These are phyloP conservation scores for Alviniconcha marisindica DNA, from an alignment of 1,140 invertebrate genomes.

Conservation along the genomic window DNA sequence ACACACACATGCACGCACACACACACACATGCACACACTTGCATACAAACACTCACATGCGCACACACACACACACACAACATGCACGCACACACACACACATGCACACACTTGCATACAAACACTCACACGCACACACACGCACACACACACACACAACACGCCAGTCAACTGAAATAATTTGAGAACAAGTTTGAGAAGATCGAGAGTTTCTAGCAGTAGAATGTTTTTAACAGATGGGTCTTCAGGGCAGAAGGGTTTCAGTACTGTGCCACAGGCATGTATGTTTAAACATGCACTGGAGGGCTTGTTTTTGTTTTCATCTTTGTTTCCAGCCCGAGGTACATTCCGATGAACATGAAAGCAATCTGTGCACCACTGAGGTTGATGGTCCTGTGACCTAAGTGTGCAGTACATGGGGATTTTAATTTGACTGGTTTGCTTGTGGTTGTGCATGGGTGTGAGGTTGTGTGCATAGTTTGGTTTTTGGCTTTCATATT, in stretches of 20 bases:
- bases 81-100: too few species aligned
- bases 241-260: not conserved
- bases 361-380: not conserved
- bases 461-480: too few species aligned
- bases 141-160: too few species aligned
- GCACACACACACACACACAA: not conserved
- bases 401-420: too few species aligned
- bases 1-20: conserved; percentile 2
- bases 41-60: not conserved
- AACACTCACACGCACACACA: too few species aligned
- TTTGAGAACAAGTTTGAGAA: too few species aligned
- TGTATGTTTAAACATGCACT: not conserved
- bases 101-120: too few species aligned
- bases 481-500: too few species aligned
- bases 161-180: too few species aligned
- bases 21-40: conserved; percentile 2
- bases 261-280: not conserved
- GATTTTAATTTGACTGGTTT: too few species aligned
- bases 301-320: not conserved
- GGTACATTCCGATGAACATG: not conserved
- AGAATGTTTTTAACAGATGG: not conserved
- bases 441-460: too few species aligned
- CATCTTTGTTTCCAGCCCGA: not conserved
- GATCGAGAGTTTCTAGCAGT: not conserved
- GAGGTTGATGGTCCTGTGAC: too few species aligned